These are phyloP conservation scores for Carcharodon carcharias DNA, from an alignment of 2,797 vertebrate species.

Conservation along the genomic window DNA sequence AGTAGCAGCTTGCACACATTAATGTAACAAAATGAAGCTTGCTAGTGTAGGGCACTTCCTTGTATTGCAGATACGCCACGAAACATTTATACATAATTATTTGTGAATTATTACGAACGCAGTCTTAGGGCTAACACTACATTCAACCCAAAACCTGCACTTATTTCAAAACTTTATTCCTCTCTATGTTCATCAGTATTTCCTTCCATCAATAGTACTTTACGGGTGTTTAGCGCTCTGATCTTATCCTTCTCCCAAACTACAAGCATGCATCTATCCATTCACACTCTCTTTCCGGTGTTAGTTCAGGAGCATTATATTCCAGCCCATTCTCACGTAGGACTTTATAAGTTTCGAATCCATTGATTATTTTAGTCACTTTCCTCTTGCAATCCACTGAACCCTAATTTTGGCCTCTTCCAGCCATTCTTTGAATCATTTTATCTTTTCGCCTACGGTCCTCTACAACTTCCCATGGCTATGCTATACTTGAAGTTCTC, in stretches of 20 bases:
- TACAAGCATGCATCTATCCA: neutral
- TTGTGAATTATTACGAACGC: neutral
- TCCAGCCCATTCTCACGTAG: neutral
- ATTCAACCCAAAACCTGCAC: neutral
- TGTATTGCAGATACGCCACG: neutral
- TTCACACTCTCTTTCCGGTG: neutral
- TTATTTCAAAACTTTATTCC: neutral
- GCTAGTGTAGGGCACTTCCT: neutral
- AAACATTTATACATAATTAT: neutral
- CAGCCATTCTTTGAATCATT: no score
- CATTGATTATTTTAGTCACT: conserved; percentile 39
- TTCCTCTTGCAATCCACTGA: conserved; percentile 50
- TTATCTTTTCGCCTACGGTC: no score
- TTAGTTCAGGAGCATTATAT: neutral
- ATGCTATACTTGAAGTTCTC: neutral
- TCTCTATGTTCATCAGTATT: neutral
- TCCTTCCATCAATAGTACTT: no score
- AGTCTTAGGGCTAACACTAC: neutral
- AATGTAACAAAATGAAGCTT: neutral
- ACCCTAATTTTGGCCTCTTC: conserved; percentile 15
- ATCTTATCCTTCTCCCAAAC: neutral
- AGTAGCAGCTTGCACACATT: neutral
- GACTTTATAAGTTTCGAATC: neutral
- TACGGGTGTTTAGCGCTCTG: neutral
- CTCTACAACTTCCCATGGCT: no score